phyloP scores from a whole-genome alignment of 1,140 invertebrate species.

The Spodoptera frugiperda region DNA sequence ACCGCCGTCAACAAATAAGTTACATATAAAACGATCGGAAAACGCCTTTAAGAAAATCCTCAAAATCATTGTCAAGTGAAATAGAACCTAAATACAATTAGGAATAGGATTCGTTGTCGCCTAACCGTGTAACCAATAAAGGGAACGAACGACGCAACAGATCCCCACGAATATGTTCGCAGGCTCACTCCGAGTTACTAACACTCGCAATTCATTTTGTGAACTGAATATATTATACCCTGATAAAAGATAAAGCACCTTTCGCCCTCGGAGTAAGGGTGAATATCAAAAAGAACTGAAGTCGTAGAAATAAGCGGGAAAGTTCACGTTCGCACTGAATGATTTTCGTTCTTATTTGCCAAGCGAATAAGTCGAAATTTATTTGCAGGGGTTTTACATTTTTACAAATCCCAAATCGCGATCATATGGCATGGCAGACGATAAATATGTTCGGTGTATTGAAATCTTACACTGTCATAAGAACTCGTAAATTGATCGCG shows the following conservation, averaged over 20 bases:
- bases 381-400: conserved; percentile 57
- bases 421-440: conserved; percentile 73
- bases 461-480: conserved; percentile 77
- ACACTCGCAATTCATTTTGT: conserved; percentile 85
- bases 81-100: conserved; percentile 68
- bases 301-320: conserved; percentile 70
- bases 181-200: conserved; percentile 84
- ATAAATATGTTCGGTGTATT: conserved; percentile 80
- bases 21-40: conserved; percentile 69
- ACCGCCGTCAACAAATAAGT: conserved; percentile 68
- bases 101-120: conserved; percentile 67
- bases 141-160: conserved; percentile 78
- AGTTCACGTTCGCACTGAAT: conserved; percentile 57
- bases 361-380: conserved; percentile 62
- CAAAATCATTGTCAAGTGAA: conserved; percentile 57
- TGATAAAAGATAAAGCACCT: conserved; percentile 68
- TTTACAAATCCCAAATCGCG: conserved; percentile 79
- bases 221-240: conserved; percentile 83
- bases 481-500: conserved; percentile 67
- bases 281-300: conserved; percentile 61
- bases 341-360: conserved; percentile 67
- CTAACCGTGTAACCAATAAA: conserved; percentile 73
- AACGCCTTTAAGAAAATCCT: conserved; percentile 62
- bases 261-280: conserved; percentile 62
- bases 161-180: conserved; percentile 84